Evolutionary conservation across 2,113 vertebrate genomes (phyloP).

Genomic region (Pelodiscus sinensis): DNA sequence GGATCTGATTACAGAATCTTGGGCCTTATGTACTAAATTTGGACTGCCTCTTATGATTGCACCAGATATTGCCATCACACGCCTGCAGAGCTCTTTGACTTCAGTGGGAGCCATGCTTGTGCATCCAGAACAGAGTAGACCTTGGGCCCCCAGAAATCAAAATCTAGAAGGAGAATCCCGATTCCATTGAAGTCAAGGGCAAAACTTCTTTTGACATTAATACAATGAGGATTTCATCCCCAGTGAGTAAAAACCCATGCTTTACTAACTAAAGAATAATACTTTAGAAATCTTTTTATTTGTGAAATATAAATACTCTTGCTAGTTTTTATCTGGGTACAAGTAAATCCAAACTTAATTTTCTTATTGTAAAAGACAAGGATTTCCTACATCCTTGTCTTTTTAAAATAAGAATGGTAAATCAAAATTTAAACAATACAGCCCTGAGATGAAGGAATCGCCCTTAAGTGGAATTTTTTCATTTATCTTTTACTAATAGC

Average conservation of each 20-base stretch:
- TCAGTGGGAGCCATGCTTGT: accelerated
- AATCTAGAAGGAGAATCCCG: neutral
- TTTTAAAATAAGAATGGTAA: neutral
- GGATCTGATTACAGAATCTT: neutral
- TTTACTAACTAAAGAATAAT: neutral
- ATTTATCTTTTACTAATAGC: constrained; percentile 57
- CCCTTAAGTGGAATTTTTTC: constrained; percentile 21
- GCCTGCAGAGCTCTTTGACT: neutral
- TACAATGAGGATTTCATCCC: neutral
- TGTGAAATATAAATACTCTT: constrained; percentile 34
- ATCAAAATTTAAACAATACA: constrained; percentile 14
- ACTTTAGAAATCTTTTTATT: constrained; percentile 3
- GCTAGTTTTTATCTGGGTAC: constrained; percentile 36
- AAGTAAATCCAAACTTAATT: constrained; percentile 34
- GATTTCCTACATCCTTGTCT: neutral
- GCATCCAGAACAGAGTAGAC: neutral
- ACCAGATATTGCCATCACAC: neutral
- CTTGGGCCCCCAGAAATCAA: neutral
- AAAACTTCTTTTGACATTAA: neutral
- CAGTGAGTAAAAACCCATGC: neutral
- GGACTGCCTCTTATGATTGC: constrained; percentile 3
- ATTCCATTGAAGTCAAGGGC: neutral
- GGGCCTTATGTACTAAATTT: neutral
- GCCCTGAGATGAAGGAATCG: constrained; percentile 56
- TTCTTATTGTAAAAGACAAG: neutral